phyloP scores from a whole-genome alignment of 1,140 invertebrate genomes.

The Mercenaria mercenaria region DNA sequence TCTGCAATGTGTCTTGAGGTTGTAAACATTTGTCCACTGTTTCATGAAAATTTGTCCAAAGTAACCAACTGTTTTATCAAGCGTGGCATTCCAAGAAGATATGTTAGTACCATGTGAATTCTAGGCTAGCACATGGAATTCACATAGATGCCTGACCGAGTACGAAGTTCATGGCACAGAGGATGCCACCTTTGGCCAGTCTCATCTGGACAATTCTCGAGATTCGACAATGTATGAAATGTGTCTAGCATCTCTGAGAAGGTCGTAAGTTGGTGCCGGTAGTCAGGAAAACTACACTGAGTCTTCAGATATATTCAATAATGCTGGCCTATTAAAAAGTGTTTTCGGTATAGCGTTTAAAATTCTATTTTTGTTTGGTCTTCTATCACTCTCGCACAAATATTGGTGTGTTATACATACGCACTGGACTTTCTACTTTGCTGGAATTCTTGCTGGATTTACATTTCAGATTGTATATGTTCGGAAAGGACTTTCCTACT shows the following conservation, averaged over 20 bases:
- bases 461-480: too few species aligned
- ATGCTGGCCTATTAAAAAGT: too few species aligned
- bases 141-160: conserved; percentile 97
- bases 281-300: conserved; percentile 82
- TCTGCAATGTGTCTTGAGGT: too few species aligned
- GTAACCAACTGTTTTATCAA: conserved; percentile 75
- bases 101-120: conserved; percentile 90
- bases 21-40: too few species aligned
- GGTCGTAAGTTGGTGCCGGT: conserved; percentile 79
- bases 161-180: conserved; percentile 87
- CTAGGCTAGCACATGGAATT: conserved; percentile 97
- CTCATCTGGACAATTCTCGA: conserved; percentile 74
- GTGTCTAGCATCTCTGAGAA: conserved; percentile 75
- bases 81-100: conserved; percentile 76
- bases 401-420: background rate
- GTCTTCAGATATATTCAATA: too few species aligned
- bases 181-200: conserved; percentile 78
- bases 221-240: conserved; percentile 79
- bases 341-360: too few species aligned
- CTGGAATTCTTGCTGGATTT: too few species aligned
- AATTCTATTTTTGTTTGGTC: too few species aligned
- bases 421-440: too few species aligned
- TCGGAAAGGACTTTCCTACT: too few species aligned
- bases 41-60: too few species aligned
- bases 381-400: conserved; percentile 17